Evolutionary conservation across 2,888 invertebrate genomes (phyloP), one percentile per base, ranked within the genome.

Genomic region (Nasonovia ribisnigri): DNA sequence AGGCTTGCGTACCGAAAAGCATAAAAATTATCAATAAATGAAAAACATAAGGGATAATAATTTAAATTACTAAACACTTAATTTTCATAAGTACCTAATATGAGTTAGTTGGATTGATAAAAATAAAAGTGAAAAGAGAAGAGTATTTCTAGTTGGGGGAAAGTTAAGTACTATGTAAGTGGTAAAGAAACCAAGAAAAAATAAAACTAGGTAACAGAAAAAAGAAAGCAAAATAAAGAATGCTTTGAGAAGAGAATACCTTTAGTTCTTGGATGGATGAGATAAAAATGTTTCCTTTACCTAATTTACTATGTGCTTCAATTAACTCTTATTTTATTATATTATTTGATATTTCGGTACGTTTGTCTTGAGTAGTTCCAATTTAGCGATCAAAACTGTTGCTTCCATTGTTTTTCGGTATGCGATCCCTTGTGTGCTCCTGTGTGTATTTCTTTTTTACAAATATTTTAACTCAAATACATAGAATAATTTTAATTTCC

Each of bases 1-100:
- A 93, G 93, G 93, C 93, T 93, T 93, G 93, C 93, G 93, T 93
- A 93, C 93, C 93, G 93, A 93, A 93, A 93, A 90, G 86, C 86
- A 93, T 86, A 93, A 90, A 54, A 90, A 42, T 67, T 67, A 88
- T 42, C 36, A 88, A 48, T 87, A 87, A 67, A 88, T 92, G 16
- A 42, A 87, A 48, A 92, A 57, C 26, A 57, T n/a, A 91, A 46
- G n/a, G 36, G 86, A 46, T 60, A 13, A 67, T 67, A 77, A 77
- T 77, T 92, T 48, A 8, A 86, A 3, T 60, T 36, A 51, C n/a
- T 11, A 36, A 48, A 92, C 3, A 20, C 36, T 60, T 48, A 46
- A 42, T 91, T 91, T 43, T 54, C 20, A 87, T 87, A 87, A 87
- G 5, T 51, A n/a, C n/a, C 1, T 54, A n/a, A 60, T 60, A 48